Evolutionary conservation across 2,888 invertebrate genomes (phyloP).

Genomic region (Crocallis elinguaria): DNA sequence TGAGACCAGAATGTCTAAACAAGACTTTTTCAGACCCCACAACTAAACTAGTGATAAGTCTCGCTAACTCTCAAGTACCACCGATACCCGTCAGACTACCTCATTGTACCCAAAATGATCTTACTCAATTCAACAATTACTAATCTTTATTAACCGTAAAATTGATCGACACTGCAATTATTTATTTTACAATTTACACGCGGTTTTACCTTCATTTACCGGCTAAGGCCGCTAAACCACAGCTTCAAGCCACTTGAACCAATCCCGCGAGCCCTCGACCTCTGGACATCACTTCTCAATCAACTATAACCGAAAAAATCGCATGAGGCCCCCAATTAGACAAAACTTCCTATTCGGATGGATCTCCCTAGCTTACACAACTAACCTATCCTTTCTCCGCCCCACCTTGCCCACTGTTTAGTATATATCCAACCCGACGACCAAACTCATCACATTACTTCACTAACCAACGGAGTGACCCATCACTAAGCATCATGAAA

Average conservation of each 20-base stretch:
- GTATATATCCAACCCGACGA: slow-evolving; percentile 74
- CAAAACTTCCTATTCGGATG: slow-evolving; percentile 73
- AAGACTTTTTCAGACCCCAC: too few relatives aligned
- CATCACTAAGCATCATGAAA: slow-evolving; percentile 80
- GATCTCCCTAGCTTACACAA: slow-evolving; percentile 82
- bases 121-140: background rate
- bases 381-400: slow-evolving; percentile 80
- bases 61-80: too few relatives aligned
- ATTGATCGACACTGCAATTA: slow-evolving; percentile 4
- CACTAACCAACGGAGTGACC: slow-evolving; percentile 77
- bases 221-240: background rate
- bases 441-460: slow-evolving; percentile 73
- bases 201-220: slow-evolving; percentile 5
- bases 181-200: slow-evolving; percentile 13
- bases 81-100: too few relatives aligned
- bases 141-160: background rate
- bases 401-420: slow-evolving; percentile 67
- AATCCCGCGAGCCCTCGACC: slow-evolving; percentile 25
- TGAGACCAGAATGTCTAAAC: too few relatives aligned
- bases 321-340: slow-evolving; percentile 75
- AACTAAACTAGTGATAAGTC: too few relatives aligned
- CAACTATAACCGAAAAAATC: slow-evolving; percentile 49
- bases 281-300: slow-evolving; percentile 31
- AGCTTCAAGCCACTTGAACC: too few relatives aligned
- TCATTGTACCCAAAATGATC: background rate